Conservation (phyloP, 2,888 invertebrate genomes). For the Eledona agricola region DNA sequence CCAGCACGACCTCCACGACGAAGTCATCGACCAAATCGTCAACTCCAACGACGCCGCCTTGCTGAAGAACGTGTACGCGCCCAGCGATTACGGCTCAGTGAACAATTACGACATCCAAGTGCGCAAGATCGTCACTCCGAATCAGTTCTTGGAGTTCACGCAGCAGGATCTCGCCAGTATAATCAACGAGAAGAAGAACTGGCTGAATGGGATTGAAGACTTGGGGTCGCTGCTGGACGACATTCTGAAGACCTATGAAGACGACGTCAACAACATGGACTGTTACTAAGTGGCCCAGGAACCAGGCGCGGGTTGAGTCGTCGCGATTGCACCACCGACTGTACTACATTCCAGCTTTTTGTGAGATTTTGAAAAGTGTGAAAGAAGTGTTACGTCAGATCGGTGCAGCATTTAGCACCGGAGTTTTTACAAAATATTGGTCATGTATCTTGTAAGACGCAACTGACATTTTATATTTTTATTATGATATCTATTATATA, state of each 20-base stretch:
- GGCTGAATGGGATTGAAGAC: slow-evolving; percentile 74
- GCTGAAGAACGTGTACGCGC: slow-evolving; percentile 69
- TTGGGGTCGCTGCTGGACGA: slow-evolving; percentile 79
- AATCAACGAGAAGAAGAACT: slow-evolving; percentile 70
- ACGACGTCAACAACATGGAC: slow-evolving; percentile 73
- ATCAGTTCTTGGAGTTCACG: slow-evolving; percentile 69
- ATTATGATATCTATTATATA: slow-evolving; percentile 30
- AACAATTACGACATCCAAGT: slow-evolving; percentile 42
- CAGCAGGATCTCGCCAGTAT: slow-evolving; percentile 70
- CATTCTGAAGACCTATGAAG: slow-evolving; percentile 71
- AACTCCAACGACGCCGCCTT: slow-evolving; percentile 71
- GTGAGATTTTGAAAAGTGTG: no score
- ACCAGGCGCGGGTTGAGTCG: not conserved
- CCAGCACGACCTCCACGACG: slow-evolving; percentile 51
- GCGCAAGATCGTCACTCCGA: slow-evolving; percentile 63
- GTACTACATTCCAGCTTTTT: no score
- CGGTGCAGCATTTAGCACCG: no score
- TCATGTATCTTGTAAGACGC: slow-evolving; percentile 5
- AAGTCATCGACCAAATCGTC: slow-evolving; percentile 73
- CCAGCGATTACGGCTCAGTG: slow-evolving; percentile 57
- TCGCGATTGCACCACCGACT: not conserved
- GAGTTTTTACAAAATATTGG: no score
- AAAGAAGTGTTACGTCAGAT: no score
- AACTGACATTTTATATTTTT: slow-evolving; percentile 14
- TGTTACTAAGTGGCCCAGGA: slow-evolving; percentile 65